phyloP scores from a whole-genome alignment of 2,113 vertebrate genomes.

The Lepisosteus oculatus region DNA sequence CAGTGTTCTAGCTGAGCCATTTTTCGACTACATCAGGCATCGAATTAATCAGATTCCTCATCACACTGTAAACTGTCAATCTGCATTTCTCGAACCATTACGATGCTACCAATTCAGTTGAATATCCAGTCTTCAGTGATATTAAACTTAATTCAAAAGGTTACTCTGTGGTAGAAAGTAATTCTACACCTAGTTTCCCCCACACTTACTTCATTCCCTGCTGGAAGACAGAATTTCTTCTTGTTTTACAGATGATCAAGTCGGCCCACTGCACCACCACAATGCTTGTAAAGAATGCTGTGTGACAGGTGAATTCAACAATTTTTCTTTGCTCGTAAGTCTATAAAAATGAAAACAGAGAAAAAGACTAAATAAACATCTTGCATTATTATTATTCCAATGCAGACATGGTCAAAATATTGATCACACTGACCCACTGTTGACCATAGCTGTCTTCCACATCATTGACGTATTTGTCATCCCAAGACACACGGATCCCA shows the following conservation, averaged over 20 bases:
- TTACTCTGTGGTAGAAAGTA: background rate
- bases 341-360: constrained; percentile 41
- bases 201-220: constrained; percentile 88
- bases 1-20: too few species aligned
- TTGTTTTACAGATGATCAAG: constrained; percentile 91
- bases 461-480: constrained; percentile 82
- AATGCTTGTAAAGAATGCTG: constrained; percentile 87
- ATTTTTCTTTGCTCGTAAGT: constrained; percentile 94
- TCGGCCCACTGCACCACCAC: constrained; percentile 92
- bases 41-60: too few species aligned
- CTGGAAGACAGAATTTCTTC: constrained; percentile 89
- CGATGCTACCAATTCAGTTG: background rate
- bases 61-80: too few species aligned
- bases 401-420: background rate
- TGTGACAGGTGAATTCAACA: constrained; percentile 93
- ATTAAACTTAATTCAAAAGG: background rate
- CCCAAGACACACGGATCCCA: constrained; percentile 87
- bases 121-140: background rate
- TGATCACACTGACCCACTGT: constrained; percentile 75
- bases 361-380: too few species aligned
- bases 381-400: fast-evolving
- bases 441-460: constrained; percentile 85
- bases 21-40: background rate
- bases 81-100: too few species aligned
- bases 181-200: background rate